Evolutionary conservation across 2,113 vertebrate species (phyloP), one percentile per base, ranked within the genome.

Genomic region (Emydocephalus ijimae): DNA sequence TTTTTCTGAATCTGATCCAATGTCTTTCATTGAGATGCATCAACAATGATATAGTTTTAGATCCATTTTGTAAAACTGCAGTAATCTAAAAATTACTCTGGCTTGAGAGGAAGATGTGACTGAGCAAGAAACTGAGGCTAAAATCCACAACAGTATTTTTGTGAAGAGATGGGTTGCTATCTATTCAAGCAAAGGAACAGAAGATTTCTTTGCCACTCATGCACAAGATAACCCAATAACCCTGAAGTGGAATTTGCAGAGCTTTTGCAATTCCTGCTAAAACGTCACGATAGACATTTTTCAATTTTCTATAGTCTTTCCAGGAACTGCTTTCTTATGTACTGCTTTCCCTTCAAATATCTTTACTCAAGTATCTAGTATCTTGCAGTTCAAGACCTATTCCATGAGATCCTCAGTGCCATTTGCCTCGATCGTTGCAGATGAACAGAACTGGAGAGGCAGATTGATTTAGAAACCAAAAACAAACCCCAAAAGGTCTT

Each of bases 391-490:
- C 20, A n/a, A 54, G 24, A 29, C 3, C 64, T 89, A 34, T 89
- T 89, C 61, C 7, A 4, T 74, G 50, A 50, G 4, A 34, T 88
- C 50, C 52, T 92, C 54, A 26, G 43, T 90, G 88, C 29, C 74
- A 85, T 86, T 92, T 59, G 69, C 43, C 43, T 85, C 74, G 52
- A 61, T 92, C n/a, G 85, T 59, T 52, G 69, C 7, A 89, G 50
- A 92, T 86, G 92, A 85, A 39, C 43, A 59, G 45, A 88, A 90
- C 29, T 54, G 54, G 88, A 39, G 21, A 64, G 45, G 89, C 92
- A 92, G 90, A 64, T 93, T 93, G 74, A 90, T 43, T 90, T 86
- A 43, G 26, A 24, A 3, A 26, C 21, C 39, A 89, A 54, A 90
- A 92, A 57, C 29, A 29, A 50, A 87, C 55, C 26, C 56, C 6